These are phyloP conservation scores for Rhamnusium bicolor DNA, from an alignment of 2,888 invertebrate species.

Conservation along the genomic window DNA sequence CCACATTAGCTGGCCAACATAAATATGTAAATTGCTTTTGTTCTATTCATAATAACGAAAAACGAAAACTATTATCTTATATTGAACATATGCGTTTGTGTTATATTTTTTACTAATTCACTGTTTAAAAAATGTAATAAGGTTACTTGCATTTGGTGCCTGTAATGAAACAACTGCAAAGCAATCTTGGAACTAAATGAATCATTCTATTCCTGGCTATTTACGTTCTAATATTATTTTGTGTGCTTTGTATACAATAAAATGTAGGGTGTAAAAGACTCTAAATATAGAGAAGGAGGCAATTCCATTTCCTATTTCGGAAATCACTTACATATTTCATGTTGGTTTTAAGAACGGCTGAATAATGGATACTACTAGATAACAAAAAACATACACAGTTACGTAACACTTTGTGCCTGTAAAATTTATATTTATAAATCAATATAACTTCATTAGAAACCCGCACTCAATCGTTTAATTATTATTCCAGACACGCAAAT, in stretches of 20 bases:
- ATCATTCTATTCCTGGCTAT: background rate
- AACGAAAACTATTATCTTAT: too few species aligned
- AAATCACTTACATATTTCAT: background rate
- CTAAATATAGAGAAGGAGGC: too few species aligned
- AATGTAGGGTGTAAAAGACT: too few species aligned
- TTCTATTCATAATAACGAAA: too few species aligned
- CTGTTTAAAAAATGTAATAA: too few species aligned
- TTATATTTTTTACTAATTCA: too few species aligned
- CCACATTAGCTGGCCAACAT: too few species aligned
- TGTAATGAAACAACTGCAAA: too few species aligned
- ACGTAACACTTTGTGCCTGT: background rate
- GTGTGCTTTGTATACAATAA: background rate
- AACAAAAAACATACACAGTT: too few species aligned
- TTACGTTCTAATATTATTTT: background rate
- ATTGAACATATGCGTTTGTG: too few species aligned
- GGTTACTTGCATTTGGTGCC: too few species aligned
- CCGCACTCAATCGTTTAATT: constrained; percentile 7
- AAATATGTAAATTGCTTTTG: too few species aligned
- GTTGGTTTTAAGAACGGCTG: background rate
- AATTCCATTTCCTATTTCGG: background rate
- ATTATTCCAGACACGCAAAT: constrained; percentile 16
- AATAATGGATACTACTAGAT: background rate
- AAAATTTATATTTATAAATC: background rate
- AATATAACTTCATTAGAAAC: background rate
- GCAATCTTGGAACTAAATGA: background rate